Evolutionary conservation across 2,888 invertebrate species (phyloP), one percentile per base, ranked within the genome.

Genomic region (Acrobasis consociella): DNA sequence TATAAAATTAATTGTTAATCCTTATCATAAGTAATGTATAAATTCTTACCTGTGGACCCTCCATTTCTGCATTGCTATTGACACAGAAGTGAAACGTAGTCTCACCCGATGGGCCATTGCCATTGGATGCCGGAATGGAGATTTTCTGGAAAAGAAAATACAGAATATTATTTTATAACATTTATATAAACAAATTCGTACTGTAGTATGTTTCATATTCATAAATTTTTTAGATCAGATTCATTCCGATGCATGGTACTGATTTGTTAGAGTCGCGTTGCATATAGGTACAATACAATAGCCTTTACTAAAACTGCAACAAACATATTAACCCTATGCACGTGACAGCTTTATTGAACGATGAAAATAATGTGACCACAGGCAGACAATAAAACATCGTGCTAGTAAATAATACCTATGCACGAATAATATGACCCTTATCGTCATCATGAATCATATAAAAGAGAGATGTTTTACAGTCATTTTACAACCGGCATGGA

Each of bases 1-100:
- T 42, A 42, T 11, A 11, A 11, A n/a, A 10, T 46, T 46, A 10
- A 46, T 46, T 46, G 46, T 3, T n/a, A 3, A 11, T 42, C 13
- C 13, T 2, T 42, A 42, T 46, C n/a, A 13, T 3, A 46, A 46
- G 46, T 13, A 13, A 5, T 46, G 3, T 46, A n/a, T 13, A n/a
- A 56, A 13, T 56, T 39, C 65, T 73, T 82, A 93, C 93, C 93
- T 96, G 96, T 79, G 95, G 95, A 83, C 95, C 95, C 89, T 97
- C 97, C 92, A 96, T 95, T 87, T 96, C 97, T 78, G 95, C 94
- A 88, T 96, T 95, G 80, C 94, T 95, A 80, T 96, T 95, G 87
- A 97, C 94, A 88, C 95, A 95, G 96, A 97, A 93, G 94, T 95
- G 93, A 96, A 97, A 87, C 87, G 94, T 85, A 93, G 90, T 86